Evolutionary conservation across 2,797 vertebrate genomes (phyloP).

Genomic region (Dromococcyx pavoninus): DNA sequence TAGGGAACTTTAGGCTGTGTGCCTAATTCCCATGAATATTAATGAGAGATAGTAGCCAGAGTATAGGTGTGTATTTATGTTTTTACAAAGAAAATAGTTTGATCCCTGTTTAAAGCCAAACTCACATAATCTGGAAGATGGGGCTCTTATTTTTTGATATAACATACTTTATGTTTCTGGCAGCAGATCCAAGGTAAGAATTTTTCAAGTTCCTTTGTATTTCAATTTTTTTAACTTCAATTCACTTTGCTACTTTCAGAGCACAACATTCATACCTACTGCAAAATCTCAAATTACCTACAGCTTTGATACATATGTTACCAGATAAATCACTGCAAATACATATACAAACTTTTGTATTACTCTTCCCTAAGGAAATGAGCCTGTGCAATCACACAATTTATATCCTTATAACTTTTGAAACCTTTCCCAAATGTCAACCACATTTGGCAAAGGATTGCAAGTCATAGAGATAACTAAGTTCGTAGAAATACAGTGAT

Average conservation of each 20-base stretch:
- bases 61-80: neutral
- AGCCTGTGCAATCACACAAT: neutral
- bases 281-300: constrained; percentile 58
- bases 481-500: neutral
- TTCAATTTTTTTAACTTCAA: constrained; percentile 17
- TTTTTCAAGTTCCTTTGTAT: constrained; percentile 21
- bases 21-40: neutral
- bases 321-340: constrained; percentile 58
- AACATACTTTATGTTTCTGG: constrained; percentile 30
- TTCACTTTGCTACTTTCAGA: constrained; percentile 32
- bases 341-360: constrained; percentile 3
- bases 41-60: neutral
- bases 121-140: constrained; percentile 15
- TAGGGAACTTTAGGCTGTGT: neutral
- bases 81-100: neutral
- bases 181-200: constrained; percentile 23
- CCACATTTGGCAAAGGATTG: neutral
- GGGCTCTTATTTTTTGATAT: neutral
- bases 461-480: neutral
- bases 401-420: constrained; percentile 13
- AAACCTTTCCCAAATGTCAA: constrained; percentile 33
- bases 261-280: constrained; percentile 5
- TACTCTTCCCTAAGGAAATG: constrained; percentile 52
- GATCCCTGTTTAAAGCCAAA: constrained; percentile 10
- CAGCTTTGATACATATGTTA: constrained; percentile 54